Conservation (phyloP, 2,113 vertebrate species). For the Capreolus pygargus region DNA sequence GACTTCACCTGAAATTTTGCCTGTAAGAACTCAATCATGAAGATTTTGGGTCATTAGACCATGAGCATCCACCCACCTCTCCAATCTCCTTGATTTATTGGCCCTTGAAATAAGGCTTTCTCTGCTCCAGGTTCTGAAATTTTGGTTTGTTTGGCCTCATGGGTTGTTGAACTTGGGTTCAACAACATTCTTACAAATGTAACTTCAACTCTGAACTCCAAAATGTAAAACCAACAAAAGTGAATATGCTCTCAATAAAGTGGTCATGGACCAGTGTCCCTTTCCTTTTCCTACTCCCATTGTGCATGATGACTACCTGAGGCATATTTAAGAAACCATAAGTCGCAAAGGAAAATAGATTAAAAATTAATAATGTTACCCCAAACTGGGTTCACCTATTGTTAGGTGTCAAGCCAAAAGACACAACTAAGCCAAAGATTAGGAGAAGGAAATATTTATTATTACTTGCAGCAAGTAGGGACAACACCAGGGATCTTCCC, state of each 20-base stretch:
- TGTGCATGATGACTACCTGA: neutral
- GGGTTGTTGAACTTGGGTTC: neutral
- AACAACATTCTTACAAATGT: neutral
- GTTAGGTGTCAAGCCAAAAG: neutral
- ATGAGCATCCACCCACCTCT: neutral
- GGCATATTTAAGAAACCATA: neutral
- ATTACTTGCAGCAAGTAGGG: neutral
- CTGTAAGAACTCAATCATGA: neutral
- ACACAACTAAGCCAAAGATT: neutral
- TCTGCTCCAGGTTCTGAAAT: neutral
- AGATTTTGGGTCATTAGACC: neutral
- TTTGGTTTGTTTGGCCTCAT: neutral
- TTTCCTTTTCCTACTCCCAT: neutral
- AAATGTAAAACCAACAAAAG: neutral
- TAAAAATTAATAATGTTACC: neutral
- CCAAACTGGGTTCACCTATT: neutral
- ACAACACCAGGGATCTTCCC: neutral
- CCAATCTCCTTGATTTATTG: neutral
- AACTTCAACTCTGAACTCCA: neutral
- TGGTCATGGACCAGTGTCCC: neutral
- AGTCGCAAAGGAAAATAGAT: neutral
- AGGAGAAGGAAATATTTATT: neutral
- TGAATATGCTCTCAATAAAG: neutral
- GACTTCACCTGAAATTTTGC: neutral
- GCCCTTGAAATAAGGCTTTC: neutral